phyloP scores from a whole-genome alignment of 2,888 invertebrate species.

The Alviniconcha strummeri region DNA sequence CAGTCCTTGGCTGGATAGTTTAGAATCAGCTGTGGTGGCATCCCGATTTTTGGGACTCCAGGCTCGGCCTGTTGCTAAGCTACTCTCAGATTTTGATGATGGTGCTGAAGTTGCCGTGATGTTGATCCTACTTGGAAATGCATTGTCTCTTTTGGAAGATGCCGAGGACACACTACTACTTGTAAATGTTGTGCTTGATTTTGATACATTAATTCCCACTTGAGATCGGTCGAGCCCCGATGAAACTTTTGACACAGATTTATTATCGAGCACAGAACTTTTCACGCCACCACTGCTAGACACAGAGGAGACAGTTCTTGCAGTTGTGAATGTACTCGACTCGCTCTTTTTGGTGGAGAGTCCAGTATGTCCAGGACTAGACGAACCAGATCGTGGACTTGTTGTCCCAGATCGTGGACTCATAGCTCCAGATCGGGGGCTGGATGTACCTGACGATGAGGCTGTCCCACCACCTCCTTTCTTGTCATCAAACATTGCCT shows the following conservation, averaged over 20 bases:
- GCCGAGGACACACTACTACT: slow-evolving; percentile 1
- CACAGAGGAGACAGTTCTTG: background rate
- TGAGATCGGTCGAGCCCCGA: background rate
- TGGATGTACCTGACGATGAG: slow-evolving; percentile 24
- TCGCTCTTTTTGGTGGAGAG: slow-evolving; percentile 13
- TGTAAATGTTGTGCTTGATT: background rate
- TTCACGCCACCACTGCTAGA: background rate
- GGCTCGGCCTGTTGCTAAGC: background rate
- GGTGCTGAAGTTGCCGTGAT: slow-evolving; percentile 1
- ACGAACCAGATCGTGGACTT: slow-evolving; percentile 23
- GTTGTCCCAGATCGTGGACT: slow-evolving; percentile 24
- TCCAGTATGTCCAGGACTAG: slow-evolving; percentile 21
- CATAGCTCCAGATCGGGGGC: slow-evolving; percentile 24
- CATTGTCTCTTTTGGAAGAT: slow-evolving; percentile 27
- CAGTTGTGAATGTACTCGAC: background rate
- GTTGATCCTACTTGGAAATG: slow-evolving; percentile 30
- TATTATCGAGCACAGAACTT: background rate
- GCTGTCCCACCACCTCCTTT: slow-evolving; percentile 33
- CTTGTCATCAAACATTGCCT: slow-evolving; percentile 50
- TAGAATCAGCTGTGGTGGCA: background rate
- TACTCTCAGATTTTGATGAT: background rate
- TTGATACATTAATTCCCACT: background rate
- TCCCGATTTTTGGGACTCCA: slow-evolving; percentile 24
- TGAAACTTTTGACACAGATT: background rate
- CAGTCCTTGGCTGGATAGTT: background rate